Conservation (phyloP, 2,113 vertebrate species). For the Vidua chalybeata region DNA sequence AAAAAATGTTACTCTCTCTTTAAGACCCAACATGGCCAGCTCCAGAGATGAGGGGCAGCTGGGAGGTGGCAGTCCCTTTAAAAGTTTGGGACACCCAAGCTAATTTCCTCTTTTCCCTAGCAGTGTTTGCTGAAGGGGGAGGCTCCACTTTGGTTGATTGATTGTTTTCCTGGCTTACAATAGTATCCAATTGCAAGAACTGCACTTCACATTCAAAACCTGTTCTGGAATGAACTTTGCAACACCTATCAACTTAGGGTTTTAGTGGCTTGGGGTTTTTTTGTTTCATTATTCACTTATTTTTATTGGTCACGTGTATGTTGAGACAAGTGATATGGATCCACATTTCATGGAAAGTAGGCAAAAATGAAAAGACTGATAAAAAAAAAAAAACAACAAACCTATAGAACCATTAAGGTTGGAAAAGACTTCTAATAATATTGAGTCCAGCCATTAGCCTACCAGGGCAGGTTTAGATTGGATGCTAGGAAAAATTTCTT, state of each 20-base stretch:
- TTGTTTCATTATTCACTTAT: not conserved
- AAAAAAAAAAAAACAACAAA: not conserved
- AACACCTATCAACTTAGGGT: rapidly evolving
- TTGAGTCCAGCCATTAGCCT: not conserved
- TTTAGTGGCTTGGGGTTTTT: rapidly evolving
- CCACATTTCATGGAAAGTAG: not conserved
- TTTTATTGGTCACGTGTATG: not conserved
- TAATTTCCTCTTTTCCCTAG: not conserved
- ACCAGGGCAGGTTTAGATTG: not conserved
- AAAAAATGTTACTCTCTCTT: not conserved
- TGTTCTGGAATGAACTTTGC: not conserved
- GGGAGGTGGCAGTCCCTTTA: not conserved
- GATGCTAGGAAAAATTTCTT: not conserved
- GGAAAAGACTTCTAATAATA: not conserved
- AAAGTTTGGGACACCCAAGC: not conserved
- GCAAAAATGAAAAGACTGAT: not conserved
- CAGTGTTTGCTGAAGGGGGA: not conserved
- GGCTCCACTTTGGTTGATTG: not conserved
- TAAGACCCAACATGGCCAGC: not conserved
- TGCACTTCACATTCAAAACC: not conserved
- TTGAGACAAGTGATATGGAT: not conserved
- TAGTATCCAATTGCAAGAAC: not conserved
- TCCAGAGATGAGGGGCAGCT: too few relatives aligned
- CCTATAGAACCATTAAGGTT: not conserved
- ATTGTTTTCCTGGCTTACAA: not conserved